phyloP scores from a whole-genome alignment of 1,140 invertebrate genomes.

The Pogonus chalceus region DNA sequence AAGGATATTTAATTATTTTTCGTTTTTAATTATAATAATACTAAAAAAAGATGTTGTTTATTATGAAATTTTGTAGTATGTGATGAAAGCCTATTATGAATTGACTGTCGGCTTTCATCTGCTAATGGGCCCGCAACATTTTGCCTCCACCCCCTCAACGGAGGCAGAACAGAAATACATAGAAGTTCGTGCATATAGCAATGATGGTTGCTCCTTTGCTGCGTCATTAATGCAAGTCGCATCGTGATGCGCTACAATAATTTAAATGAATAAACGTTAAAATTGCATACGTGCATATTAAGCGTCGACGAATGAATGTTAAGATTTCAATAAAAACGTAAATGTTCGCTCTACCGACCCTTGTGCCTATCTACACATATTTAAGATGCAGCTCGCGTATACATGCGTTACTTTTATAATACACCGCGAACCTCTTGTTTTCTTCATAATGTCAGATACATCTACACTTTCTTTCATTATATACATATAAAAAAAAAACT shows the following conservation, averaged over 20 bases:
- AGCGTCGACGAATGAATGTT: neutral
- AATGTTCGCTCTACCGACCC: too few species aligned
- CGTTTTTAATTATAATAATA: too few species aligned
- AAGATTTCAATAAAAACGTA: slow-evolving; percentile 3
- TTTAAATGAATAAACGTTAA: slow-evolving; percentile 8
- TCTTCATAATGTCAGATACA: too few species aligned
- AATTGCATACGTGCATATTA: slow-evolving; percentile 7
- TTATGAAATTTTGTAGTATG: too few species aligned
- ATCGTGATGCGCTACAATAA: slow-evolving; percentile 7
- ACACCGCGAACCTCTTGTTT: too few species aligned
- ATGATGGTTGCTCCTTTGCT: neutral
- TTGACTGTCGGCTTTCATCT: neutral
- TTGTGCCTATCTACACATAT: neutral
- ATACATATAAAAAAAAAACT: too few species aligned
- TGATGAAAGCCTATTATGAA: neutral
- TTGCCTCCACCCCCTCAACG: too few species aligned
- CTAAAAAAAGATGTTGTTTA: too few species aligned
- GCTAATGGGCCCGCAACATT: neutral
- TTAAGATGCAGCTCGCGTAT: neutral
- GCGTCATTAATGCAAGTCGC: slow-evolving; percentile 3
- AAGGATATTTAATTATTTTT: too few species aligned
- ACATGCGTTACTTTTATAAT: neutral
- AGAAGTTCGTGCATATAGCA: too few species aligned
- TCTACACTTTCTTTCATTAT: too few species aligned
- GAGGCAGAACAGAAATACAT: too few species aligned